Conservation (phyloP, 2,113 vertebrate species). For the Cnemophilus loriae region DNA sequence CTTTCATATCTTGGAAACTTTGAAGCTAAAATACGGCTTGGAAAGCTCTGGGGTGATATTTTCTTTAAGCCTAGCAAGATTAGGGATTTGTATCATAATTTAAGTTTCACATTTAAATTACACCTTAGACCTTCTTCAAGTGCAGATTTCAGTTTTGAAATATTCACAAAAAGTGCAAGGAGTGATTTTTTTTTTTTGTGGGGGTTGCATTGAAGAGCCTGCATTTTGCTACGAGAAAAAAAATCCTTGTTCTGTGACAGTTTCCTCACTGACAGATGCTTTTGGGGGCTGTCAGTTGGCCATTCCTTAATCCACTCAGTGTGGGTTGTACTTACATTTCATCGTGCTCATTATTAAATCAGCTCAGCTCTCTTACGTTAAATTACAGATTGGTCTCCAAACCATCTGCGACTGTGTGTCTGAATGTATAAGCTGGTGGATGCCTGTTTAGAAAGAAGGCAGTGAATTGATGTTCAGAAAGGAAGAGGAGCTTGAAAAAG, state of each 20-base stretch:
- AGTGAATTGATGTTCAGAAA: neutral
- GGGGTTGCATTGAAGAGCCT: neutral
- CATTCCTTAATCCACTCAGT: slow-evolving; percentile 27
- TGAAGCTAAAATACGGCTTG: neutral
- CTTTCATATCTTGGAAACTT: neutral
- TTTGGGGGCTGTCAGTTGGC: slow-evolving; percentile 18
- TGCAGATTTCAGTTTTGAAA: neutral
- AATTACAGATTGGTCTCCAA: neutral
- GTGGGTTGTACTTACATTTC: neutral
- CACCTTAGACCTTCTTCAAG: neutral
- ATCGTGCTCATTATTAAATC: slow-evolving; percentile 12
- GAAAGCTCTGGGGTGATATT: neutral
- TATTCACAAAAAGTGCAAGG: neutral
- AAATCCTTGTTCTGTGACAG: neutral
- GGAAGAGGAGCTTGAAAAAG: neutral
- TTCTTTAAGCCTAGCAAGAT: neutral
- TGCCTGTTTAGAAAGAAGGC: neutral
- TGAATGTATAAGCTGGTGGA: neutral
- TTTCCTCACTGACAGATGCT: neutral
- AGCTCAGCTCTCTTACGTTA: neutral
- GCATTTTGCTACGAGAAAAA: neutral
- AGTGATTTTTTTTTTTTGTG: neutral
- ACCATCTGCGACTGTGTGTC: neutral
- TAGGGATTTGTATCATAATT: neutral
- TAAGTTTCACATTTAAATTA: neutral